Evolutionary conservation across 2,888 invertebrate genomes (phyloP).

Genomic region (Conistra vaccinii): DNA sequence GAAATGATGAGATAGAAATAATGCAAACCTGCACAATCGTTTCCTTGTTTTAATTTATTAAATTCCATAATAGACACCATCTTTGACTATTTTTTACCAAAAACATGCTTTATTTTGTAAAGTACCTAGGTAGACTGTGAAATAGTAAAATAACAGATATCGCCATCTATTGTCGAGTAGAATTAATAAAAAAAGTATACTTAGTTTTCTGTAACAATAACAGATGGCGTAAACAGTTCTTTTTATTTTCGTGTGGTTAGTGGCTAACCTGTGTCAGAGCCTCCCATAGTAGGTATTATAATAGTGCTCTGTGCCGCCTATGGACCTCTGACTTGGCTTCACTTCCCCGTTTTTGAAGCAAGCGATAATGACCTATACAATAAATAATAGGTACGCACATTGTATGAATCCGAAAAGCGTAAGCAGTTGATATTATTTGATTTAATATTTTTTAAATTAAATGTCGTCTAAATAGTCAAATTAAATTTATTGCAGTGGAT

Average conservation of each 20-base stretch:
- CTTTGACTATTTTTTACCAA: neutral
- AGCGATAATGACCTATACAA: too few relatives aligned
- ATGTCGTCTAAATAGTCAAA: neutral
- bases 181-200: neutral
- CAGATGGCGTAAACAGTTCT: slow-evolving; percentile 29
- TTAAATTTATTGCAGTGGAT: neutral
- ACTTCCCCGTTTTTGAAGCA: too few relatives aligned
- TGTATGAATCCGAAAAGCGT: too few relatives aligned
- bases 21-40: neutral
- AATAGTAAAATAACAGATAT: neutral
- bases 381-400: too few relatives aligned
- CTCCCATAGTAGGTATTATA: too few relatives aligned
- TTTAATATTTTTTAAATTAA: too few relatives aligned
- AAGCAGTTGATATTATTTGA: neutral
- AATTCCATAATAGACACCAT: neutral
- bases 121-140: neutral
- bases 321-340: too few relatives aligned
- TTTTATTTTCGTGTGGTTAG: too few relatives aligned
- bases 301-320: too few relatives aligned
- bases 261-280: too few relatives aligned
- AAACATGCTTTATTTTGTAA: neutral
- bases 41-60: neutral
- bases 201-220: neutral
- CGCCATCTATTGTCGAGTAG: slow-evolving; percentile 49
- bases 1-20: neutral